Conservation (phyloP, 2,888 invertebrate genomes). For the Galerucella pusilla region DNA sequence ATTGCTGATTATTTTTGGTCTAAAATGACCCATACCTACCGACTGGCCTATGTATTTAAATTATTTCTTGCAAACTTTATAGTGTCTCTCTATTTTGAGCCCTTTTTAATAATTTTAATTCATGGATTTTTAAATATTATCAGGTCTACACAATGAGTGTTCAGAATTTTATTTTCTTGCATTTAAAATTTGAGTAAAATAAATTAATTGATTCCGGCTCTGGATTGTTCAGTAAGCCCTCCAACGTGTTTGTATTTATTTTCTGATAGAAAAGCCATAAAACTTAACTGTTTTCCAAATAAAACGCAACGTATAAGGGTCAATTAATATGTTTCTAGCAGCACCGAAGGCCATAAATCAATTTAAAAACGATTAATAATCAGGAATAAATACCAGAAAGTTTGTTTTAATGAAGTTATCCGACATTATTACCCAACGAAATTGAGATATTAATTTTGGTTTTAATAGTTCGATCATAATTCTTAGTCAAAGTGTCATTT, state of each 20-base stretch:
- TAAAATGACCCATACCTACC: too few species aligned
- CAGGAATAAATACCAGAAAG: constrained; percentile 57
- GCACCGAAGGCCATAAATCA: constrained; percentile 59
- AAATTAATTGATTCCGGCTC: constrained; percentile 5
- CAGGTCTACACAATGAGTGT: too few species aligned
- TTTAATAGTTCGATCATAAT: constrained; percentile 34
- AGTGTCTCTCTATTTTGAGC: too few species aligned
- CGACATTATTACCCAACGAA: constrained; percentile 38
- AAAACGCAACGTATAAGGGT: constrained; percentile 48
- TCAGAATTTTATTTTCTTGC: too few species aligned
- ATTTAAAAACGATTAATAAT: constrained; percentile 64
- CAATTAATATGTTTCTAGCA: constrained; percentile 52
- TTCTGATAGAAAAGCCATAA: constrained; percentile 47
- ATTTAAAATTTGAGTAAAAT: neutral
- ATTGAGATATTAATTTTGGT: constrained; percentile 45
- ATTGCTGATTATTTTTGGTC: too few species aligned
- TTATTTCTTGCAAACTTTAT: too few species aligned
- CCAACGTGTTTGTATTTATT: constrained; percentile 46
- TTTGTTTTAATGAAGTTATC: constrained; percentile 43
- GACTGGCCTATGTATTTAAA: too few species aligned
- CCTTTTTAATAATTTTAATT: too few species aligned
- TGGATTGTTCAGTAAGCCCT: constrained; percentile 40
- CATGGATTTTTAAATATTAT: too few species aligned
- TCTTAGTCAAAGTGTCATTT: constrained; percentile 35
- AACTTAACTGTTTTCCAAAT: constrained; percentile 47